Percentiles rank a stretch among this genome's conserved stretches.
Conservation (phyloP, 2,113 vertebrate species). For the Edolisoma coerulescens region DNA sequence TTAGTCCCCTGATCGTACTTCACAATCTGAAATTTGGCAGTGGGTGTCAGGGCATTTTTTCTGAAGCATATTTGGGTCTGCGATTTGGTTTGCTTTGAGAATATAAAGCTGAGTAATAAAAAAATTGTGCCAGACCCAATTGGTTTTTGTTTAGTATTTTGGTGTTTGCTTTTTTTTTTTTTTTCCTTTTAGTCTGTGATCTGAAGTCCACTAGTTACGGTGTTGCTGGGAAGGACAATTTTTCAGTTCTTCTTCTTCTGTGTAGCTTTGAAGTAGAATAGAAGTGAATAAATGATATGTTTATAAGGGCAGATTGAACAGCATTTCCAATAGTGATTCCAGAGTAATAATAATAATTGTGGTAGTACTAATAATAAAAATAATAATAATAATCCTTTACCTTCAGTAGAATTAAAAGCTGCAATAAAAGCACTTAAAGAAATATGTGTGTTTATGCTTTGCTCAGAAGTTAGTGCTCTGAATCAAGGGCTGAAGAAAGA, state of each 20-base stretch:
- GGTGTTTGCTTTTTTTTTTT: not conserved
- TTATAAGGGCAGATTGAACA: not conserved
- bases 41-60: not conserved
- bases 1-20: not conserved
- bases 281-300: not conserved
- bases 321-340: not conserved
- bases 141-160: not conserved
- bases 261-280: not conserved
- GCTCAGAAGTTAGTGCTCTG: not conserved
- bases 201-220: not conserved
- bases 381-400: not conserved
- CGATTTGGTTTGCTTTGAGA: not conserved
- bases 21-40: not conserved
- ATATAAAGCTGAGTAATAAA: not conserved
- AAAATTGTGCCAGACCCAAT: accelerated
- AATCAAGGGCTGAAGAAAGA: not conserved
- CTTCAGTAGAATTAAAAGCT: not conserved
- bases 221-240: not conserved
- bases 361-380: not conserved
- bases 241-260: not conserved
- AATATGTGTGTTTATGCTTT: not conserved
- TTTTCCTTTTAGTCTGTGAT: not conserved
- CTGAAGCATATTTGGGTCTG: not conserved
- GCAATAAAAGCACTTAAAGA: not conserved
- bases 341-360: not conserved